A percentile compares a stretch with the other conserved stretches of the same genome.
Evolutionary conservation across 2,113 vertebrate genomes (phyloP).

Genomic region (Trogon surrucura): DNA sequence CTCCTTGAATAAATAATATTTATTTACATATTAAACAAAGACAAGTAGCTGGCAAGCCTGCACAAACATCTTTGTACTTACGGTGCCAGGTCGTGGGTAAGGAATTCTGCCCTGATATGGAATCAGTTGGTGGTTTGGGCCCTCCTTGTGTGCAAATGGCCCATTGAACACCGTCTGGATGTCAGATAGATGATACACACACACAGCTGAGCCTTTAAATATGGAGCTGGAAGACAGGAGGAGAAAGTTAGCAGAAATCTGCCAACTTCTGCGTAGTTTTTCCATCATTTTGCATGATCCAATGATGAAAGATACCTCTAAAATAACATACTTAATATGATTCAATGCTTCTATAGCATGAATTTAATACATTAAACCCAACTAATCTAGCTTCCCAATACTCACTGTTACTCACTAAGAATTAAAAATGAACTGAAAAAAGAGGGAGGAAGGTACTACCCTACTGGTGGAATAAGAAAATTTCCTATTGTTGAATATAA

Average conservation of each 20-base stretch:
- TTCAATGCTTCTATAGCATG: not conserved
- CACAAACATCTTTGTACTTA: slow-evolving; percentile 77
- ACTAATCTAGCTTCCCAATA: not conserved
- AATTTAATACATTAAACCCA: not conserved
- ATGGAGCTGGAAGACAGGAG: slow-evolving; percentile 85
- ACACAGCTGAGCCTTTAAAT: slow-evolving; percentile 97
- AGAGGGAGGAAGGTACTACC: not conserved
- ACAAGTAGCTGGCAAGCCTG: not conserved
- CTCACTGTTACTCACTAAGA: not conserved
- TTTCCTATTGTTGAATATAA: not conserved
- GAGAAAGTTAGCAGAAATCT: not conserved
- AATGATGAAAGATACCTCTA: not conserved
- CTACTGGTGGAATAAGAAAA: not conserved
- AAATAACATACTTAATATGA: not conserved
- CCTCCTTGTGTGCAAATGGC: slow-evolving; percentile 96
- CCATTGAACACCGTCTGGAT: slow-evolving; percentile 98
- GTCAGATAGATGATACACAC: slow-evolving; percentile 95
- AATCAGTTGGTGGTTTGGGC: slow-evolving; percentile 94
- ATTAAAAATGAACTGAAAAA: not conserved
- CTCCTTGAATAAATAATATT: not conserved
- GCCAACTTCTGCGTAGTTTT: not conserved
- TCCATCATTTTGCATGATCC: not conserved
- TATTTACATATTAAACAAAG: slow-evolving; percentile 30
- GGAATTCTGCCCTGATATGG: slow-evolving; percentile 97
- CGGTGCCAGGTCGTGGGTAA: slow-evolving; percentile 93